These are phyloP conservation scores for Pristionchus mayeri DNA, from an alignment of 2,888 invertebrate species.

Conservation along the genomic window DNA sequence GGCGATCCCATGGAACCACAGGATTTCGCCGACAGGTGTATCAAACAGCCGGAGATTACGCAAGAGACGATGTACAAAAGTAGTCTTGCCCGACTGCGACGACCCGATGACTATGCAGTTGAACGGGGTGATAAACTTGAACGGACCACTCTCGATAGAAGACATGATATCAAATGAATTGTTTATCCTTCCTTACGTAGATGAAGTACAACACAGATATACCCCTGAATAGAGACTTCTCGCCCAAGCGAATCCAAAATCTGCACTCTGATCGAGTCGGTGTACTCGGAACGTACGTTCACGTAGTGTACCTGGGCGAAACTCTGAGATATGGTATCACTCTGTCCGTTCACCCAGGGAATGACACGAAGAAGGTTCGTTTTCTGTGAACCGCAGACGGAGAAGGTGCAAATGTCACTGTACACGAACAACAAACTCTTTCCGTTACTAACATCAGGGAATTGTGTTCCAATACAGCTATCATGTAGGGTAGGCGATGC, in stretches of 20 bases:
- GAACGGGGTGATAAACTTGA: not conserved
- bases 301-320: not conserved
- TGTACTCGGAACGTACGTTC: not conserved
- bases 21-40: not conserved
- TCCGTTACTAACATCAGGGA: not conserved
- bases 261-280: not conserved
- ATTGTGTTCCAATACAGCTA: not conserved
- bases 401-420: not conserved
- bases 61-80: not conserved
- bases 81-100: not conserved
- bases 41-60: not conserved
- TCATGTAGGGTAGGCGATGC: not conserved
- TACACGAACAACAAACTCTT: not conserved
- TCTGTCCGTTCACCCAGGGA: not conserved
- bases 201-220: not conserved
- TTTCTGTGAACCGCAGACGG: not conserved
- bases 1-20: not conserved
- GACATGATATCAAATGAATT: not conserved
- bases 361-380: not conserved
- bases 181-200: not conserved
- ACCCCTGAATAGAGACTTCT: not conserved
- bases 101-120: not conserved
- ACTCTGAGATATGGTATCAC: not conserved
- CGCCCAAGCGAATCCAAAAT: not conserved
- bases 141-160: conserved; percentile 12